A percentile compares a stretch with the other conserved stretches of the same genome.
These are phyloP conservation scores for Epinephelus lanceolatus DNA, from an alignment of 2,113 vertebrate genomes.

Conservation along the genomic window DNA sequence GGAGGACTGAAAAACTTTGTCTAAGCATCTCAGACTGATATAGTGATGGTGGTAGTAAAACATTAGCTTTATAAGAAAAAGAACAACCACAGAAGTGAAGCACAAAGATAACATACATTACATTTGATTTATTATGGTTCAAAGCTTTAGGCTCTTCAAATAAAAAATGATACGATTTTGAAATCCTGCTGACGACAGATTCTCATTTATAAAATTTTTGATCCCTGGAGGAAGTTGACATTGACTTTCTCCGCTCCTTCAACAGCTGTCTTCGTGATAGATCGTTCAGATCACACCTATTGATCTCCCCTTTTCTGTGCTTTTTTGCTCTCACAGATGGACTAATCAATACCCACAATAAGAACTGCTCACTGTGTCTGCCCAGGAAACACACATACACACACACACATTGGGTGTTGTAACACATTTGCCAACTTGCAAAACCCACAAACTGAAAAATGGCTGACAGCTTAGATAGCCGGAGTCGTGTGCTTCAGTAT, in stretches of 20 bases:
- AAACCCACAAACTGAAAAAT: not conserved
- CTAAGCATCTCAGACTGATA: conserved; percentile 41
- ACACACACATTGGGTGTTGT: not conserved
- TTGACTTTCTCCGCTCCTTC: conserved; percentile 5
- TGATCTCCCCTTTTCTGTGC: conserved; percentile 48
- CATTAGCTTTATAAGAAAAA: conserved; percentile 30
- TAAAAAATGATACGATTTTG: conserved; percentile 1
- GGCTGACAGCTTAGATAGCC: not conserved
- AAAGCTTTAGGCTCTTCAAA: not conserved
- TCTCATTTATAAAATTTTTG: conserved; percentile 15
- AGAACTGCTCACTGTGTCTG: conserved; percentile 10
- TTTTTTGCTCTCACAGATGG: conserved; percentile 57
- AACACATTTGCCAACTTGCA: conserved; percentile 25
- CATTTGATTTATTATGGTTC: conserved; percentile 4
- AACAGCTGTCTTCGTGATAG: conserved; percentile 41
- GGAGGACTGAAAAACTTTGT: conserved; percentile 33
- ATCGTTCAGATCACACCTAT: conserved; percentile 53
- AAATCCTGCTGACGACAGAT: not conserved
- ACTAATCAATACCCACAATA: conserved; percentile 59
- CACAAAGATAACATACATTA: conserved; percentile 16
- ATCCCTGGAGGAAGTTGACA: conserved; percentile 15
- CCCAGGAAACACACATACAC: not conserved
- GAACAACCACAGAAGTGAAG: conserved; percentile 29
- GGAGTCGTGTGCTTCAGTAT: not conserved
- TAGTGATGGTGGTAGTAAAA: conserved; percentile 30